Evolutionary conservation across 2,113 vertebrate genomes (phyloP), one percentile per base, ranked within the genome.

Genomic region (Solea senegalensis): DNA sequence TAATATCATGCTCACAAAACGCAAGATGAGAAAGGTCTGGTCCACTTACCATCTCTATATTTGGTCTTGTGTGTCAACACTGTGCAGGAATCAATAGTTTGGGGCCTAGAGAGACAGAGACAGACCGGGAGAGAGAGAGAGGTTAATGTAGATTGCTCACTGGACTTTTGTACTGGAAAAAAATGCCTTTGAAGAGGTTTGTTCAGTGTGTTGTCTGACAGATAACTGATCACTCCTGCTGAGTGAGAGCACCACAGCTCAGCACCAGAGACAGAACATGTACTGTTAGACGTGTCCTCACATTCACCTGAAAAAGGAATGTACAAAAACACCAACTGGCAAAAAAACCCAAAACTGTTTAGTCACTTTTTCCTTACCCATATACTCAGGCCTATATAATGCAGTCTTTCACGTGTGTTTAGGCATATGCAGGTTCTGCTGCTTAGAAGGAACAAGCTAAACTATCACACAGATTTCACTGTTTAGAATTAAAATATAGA

Each of bases 21-120:
- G 34, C 57, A 61, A 79, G 12, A 52, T 16, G 21, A 73, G 44
- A 62, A 12, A 26, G 8, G 60, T 45, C 41, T 46, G 16, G 45
- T 53, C 44, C 15, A 73, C 91, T 89, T 76, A 93, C 92, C 91
- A 91, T 91, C 16, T 78, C 77, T 81, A 48, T 80, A 56, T 72
- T 80, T 86, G 84, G 77, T 88, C 86, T 77, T 76, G 16, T 59
- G 71, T 83, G 46, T 82, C 73, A 75, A 75, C 69, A 28, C 80
- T 56, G 69, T 44, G 62, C 71, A 81, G 78, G 62, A 87, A 88
- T 85, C 89, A 69, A 77, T 82, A 71, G 52, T 67, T 72, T 61
- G 27, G 4, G 73, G 58, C 84, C 84, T 87, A n/a, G 7, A 67
- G 41, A 53, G 64, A 72, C 39, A 73, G 13, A 67, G 44, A 78